Evolutionary conservation across 2,888 invertebrate species (phyloP).

Genomic region (Cataglyphis livida): DNA sequence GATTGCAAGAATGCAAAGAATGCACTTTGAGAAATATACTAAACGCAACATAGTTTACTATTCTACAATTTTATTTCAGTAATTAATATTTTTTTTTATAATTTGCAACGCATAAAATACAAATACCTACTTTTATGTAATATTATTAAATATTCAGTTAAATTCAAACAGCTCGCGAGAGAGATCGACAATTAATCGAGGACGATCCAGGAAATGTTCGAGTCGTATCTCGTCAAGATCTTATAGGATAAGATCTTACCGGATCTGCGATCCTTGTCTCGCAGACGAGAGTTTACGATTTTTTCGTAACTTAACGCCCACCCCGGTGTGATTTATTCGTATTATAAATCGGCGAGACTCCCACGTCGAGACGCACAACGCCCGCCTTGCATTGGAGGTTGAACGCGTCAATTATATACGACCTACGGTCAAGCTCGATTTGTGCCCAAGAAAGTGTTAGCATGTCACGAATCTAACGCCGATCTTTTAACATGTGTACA

Average conservation of each 20-base stretch:
- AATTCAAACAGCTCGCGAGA: neutral
- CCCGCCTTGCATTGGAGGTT: conserved; percentile 59
- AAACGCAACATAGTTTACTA: neutral
- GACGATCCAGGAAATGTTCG: conserved; percentile 75
- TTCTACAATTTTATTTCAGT: neutral
- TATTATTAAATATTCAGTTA: neutral
- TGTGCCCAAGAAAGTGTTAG: conserved; percentile 45
- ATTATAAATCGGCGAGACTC: conserved; percentile 77
- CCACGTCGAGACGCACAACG: conserved; percentile 56
- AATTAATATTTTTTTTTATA: neutral
- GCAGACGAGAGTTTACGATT: conserved; percentile 41
- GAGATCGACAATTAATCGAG: conserved; percentile 60
- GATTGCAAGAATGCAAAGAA: conserved; percentile 19
- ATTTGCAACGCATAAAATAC: neutral
- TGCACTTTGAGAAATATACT: neutral
- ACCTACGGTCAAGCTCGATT: conserved; percentile 68
- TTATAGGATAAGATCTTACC: conserved; percentile 64
- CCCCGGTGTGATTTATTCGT: conserved; percentile 76
- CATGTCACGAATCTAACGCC: conserved; percentile 30
- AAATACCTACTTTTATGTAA: neutral
- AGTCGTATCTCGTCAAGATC: conserved; percentile 55
- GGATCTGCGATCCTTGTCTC: conserved; percentile 61
- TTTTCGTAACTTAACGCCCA: conserved; percentile 71
- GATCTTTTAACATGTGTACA: conserved; percentile 23
- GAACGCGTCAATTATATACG: conserved; percentile 77